phyloP scores from a whole-genome alignment of 2,888 invertebrate species.

The Ethmia dodecea region DNA sequence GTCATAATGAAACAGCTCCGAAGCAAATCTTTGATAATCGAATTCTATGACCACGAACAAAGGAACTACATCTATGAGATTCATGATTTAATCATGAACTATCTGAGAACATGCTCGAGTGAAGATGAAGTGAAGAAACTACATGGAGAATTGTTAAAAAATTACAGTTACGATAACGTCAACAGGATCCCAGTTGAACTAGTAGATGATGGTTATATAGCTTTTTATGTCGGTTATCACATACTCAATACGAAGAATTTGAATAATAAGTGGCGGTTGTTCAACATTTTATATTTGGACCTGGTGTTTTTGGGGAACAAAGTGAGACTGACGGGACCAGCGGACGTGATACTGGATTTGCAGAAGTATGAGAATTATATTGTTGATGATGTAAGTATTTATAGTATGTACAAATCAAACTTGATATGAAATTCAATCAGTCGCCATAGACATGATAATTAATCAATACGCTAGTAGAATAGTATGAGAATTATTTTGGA shows the following conservation, averaged over 20 bases:
- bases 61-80: conserved; percentile 82
- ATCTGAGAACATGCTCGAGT: conserved; percentile 69
- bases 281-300: conserved; percentile 80
- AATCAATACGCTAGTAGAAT: too few species aligned
- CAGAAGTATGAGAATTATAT: conserved; percentile 80
- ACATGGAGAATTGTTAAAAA: conserved; percentile 78
- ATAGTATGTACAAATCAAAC: too few species aligned
- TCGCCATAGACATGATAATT: too few species aligned
- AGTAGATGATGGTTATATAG: conserved; percentile 84
- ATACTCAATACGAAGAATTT: conserved; percentile 71
- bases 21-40: conserved; percentile 81
- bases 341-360: conserved; percentile 83
- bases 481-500: too few species aligned
- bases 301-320: conserved; percentile 84
- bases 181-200: conserved; percentile 75
- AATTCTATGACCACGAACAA: conserved; percentile 78
- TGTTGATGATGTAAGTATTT: conserved; percentile 63
- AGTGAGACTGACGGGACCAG: conserved; percentile 81
- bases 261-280: conserved; percentile 65
- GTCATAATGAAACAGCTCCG: conserved; percentile 80
- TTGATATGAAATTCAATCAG: too few species aligned
- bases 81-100: conserved; percentile 82
- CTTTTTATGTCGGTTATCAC: conserved; percentile 84
- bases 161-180: conserved; percentile 70
- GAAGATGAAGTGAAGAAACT: conserved; percentile 59